Base-by-base conservation (phyloP, 2,113 vertebrate species). In the Peromyscus maniculatus region DNA sequence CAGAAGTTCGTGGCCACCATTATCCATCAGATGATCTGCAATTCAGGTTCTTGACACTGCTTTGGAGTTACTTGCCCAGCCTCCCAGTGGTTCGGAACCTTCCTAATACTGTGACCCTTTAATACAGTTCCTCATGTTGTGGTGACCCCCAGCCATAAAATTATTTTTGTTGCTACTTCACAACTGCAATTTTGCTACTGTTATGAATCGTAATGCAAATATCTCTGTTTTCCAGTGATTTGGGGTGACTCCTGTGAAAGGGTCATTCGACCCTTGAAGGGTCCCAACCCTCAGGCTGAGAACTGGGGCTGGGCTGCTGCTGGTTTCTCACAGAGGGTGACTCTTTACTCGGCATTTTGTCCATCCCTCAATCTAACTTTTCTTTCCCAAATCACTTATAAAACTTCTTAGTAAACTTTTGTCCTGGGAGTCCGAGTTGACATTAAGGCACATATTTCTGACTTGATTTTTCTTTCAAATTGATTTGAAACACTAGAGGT, bases 381-480 rank as follows among this genome's bases (percentile, higher is more conserved):
- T 49, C 52, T 55, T 90, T 72, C 69, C 43, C 31, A 87, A 93
- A 80, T 86, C 66, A 55, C 31, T 97, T 82, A 15, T 91, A 64
- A 74, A 91, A 39, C 77, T 19, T 4, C 31, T 89, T 8, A 71
- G 4, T 36, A 46, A 26, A 33, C 12, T 28, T 57, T 55, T 77
- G 39, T 62, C 55, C 55, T 36, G 28, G 31, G 62, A 82, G 62
- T 28, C 33, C 89, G 52, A 79, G 31, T 36, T 80, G 46, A 87
- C 64, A 57, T 78, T 74, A 79, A 52, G 33, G 19, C 16, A 43
- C 12, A 15, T 49, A 33, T 80, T 89, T 86, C 89, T 89, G 19
- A 79, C 28, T 31, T 90, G 93, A 97, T n/a, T 28, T 75, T 93
- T 93, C 92, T 59, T 67, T 39, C 3, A 89, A 89, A 82, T 21